Evolutionary conservation across 2,113 vertebrate genomes (phyloP), one percentile per base, ranked within the genome.

Genomic region (Macrotus californicus): DNA sequence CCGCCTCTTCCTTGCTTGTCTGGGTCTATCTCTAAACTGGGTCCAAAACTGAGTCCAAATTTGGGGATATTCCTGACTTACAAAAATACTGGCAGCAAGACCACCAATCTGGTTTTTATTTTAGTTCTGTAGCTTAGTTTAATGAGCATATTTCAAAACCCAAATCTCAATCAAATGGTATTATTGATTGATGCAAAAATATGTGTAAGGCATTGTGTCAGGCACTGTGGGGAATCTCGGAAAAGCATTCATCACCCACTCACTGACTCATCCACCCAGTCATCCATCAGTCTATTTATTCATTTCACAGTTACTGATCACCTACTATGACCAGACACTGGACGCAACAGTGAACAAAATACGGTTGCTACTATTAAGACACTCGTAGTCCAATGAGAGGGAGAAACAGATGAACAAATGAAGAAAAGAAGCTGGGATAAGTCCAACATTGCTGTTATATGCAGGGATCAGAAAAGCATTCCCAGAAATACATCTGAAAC

Each of bases 51-150:
- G 84, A 80, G 56, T 75, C 72, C 77, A 96, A 93, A 96, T 75
- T 43, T 89, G 81, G 61, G 87, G 39, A 56, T 90, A 88, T 70
- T 96, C 81, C 85, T 61, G 52, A 75, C 88, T 90, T 90, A 73
- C 50, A 93, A 73, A 85, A 88, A 39, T 56, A 54, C 67, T 97
- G 97, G 92, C 85, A 96, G 79, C 50, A 86, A 95, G 52, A 87
- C 77, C 69, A 85, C 16, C 66, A 94, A 94, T 94, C 97, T 97
- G 97, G 52, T 82, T 93, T 87, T 83, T 88, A 90, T 96, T 95
- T 84, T 76, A 66, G 82, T 39, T 96, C 48, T 70, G 29, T 46
- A 83, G 76, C 54, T 95, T 95, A 48, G 13, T 96, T 77, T 92
- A 94, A 96, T 80, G 90, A 97, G 72, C 5, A 6, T 83, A 56